Conservation (phyloP, 2,797 vertebrate genomes). For the Siniperca scherzeri region DNA sequence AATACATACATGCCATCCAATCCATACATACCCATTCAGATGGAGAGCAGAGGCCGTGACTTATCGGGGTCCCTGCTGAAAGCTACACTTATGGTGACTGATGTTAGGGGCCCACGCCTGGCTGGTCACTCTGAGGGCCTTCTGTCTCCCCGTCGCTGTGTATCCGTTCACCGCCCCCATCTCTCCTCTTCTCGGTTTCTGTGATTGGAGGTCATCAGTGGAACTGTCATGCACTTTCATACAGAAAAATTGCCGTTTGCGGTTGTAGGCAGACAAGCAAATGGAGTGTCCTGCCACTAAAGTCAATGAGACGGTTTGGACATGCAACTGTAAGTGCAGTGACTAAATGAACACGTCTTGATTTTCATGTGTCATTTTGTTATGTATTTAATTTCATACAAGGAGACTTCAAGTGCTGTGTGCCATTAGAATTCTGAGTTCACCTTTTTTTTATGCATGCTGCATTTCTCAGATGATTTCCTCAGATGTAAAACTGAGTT, state of each 20-base stretch:
- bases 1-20: constrained; percentile 1
- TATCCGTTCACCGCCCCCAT: not conserved
- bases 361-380: not conserved
- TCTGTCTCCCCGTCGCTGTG: constrained; percentile 23
- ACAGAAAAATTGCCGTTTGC: constrained; percentile 25
- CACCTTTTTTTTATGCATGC: not conserved
- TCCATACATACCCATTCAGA: constrained; percentile 1
- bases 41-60: constrained; percentile 39
- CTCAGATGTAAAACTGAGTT: constrained; percentile 22
- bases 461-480: not conserved
- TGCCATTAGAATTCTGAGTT: not conserved
- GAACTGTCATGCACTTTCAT: constrained; percentile 60
- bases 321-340: not conserved
- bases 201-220: constrained; percentile 52
- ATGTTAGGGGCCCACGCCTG: constrained; percentile 62
- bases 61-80: constrained; percentile 39
- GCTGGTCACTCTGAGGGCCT: constrained; percentile 46
- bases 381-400: not conserved
- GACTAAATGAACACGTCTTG: not conserved
- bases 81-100: constrained; percentile 54
- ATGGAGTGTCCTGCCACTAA: constrained; percentile 35
- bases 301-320: constrained; percentile 8
- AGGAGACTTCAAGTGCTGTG: not conserved
- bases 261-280: constrained; percentile 26
- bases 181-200: constrained; percentile 10